Conservation (phyloP, 2,888 invertebrate species). For the Lamellibrachia satsuma region DNA sequence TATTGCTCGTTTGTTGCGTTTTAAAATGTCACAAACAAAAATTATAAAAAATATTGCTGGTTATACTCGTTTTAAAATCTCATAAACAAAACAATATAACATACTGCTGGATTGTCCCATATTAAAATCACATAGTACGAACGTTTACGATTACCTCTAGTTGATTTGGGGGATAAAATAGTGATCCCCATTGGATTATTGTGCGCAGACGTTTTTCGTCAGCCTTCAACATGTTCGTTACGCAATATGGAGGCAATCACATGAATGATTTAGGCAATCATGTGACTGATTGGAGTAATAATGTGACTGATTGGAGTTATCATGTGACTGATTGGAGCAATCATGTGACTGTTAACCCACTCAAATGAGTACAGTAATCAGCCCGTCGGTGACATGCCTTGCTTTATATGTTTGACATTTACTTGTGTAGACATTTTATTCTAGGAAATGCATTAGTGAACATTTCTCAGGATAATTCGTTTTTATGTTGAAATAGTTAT, state of each 20-base stretch:
- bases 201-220: neutral
- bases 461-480: no score
- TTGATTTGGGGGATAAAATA: neutral
- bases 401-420: neutral
- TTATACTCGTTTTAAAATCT: neutral
- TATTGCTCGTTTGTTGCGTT: neutral
- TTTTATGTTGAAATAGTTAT: no score
- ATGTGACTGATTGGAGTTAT: constrained; percentile 4
- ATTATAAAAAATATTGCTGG: neutral
- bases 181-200: neutral
- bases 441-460: no score
- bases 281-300: constrained; percentile 10
- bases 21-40: neutral
- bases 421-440: neutral
- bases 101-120: neutral
- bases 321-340: neutral
- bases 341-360: neutral
- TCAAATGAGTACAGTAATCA: neutral
- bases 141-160: neutral
- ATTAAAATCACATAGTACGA: neutral
- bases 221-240: neutral
- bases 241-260: neutral
- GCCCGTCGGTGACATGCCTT: neutral
- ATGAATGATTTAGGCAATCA: neutral
- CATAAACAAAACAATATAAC: neutral